A percentile compares a stretch with the other conserved stretches of the same genome.
Evolutionary conservation across 2,888 invertebrate genomes (phyloP).

Genomic region (Catonia carolina): DNA sequence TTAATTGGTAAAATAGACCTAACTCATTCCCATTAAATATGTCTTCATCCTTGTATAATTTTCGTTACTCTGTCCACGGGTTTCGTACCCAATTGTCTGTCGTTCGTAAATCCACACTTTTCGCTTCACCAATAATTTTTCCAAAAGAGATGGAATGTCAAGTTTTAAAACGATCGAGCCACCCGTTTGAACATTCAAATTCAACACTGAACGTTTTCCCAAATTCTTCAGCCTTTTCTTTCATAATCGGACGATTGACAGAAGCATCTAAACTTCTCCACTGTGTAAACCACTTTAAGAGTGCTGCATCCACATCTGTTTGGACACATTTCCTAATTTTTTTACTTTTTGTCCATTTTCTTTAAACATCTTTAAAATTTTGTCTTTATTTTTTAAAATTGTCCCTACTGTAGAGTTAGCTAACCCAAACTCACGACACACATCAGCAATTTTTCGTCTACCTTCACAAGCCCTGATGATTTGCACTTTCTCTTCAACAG

Average conservation of each 20-base stretch:
- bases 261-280: slow-evolving; percentile 2
- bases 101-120: slow-evolving; percentile 4
- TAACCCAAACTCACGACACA: slow-evolving; percentile 5
- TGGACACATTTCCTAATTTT: slow-evolving; percentile 1
- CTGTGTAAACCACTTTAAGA: slow-evolving; percentile 16
- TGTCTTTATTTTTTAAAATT: slow-evolving; percentile 6
- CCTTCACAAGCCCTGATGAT: slow-evolving; percentile 9
- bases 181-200: slow-evolving; percentile 7
- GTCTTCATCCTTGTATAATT: slow-evolving; percentile 25
- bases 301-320: slow-evolving; percentile 13
- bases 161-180: slow-evolving; percentile 18
- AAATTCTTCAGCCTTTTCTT: slow-evolving; percentile 6
- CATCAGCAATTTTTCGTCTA: slow-evolving; percentile 7
- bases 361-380: background rate
- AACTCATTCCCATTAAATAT: slow-evolving; percentile 37
- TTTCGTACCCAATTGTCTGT: slow-evolving; percentile 7
- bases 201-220: slow-evolving; percentile 11
- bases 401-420: slow-evolving; percentile 6
- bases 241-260: slow-evolving; percentile 9
- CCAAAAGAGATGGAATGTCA: slow-evolving; percentile 11
- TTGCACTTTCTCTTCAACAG: slow-evolving; percentile 8
- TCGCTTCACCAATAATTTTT: slow-evolving; percentile 16
- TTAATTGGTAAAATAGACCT: slow-evolving; percentile 31
- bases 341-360: background rate
- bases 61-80: slow-evolving; percentile 3